Evolutionary conservation across 2,797 vertebrate species (phyloP).

Genomic region (Lutjanus argentimaculatus): DNA sequence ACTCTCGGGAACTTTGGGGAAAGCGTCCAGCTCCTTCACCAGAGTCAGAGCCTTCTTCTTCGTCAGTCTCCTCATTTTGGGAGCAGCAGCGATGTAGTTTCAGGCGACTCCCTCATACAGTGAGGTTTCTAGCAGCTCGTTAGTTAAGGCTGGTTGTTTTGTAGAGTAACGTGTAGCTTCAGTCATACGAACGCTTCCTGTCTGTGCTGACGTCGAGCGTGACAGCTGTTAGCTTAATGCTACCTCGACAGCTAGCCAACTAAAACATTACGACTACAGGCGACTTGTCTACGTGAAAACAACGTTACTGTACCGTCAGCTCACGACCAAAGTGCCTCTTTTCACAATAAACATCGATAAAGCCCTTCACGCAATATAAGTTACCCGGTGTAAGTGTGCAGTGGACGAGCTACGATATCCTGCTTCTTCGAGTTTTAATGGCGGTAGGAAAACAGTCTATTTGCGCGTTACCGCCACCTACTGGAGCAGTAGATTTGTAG

Average conservation of each 20-base stretch:
- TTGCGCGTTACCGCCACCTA: no score
- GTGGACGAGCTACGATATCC: background rate
- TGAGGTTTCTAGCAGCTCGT: background rate
- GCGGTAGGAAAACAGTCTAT: no score
- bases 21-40: constrained; percentile 96
- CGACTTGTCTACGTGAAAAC: no score
- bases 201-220: constrained; percentile 43
- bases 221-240: constrained; percentile 30
- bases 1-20: constrained; percentile 98
- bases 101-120: constrained; percentile 36
- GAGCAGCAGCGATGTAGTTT: background rate
- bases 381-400: background rate
- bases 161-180: background rate
- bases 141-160: background rate
- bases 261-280: background rate
- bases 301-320: background rate
- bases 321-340: background rate
- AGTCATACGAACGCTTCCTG: background rate
- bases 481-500: no score
- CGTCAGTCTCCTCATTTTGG: constrained; percentile 94
- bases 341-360: background rate
- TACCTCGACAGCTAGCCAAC: background rate
- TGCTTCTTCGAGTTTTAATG: no score
- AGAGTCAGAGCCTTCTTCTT: constrained; percentile 95
- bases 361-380: background rate